A percentile compares a stretch with the other conserved stretches of the same genome.
Conservation (phyloP, 2,888 invertebrate species). For the Heliconius hortense region DNA sequence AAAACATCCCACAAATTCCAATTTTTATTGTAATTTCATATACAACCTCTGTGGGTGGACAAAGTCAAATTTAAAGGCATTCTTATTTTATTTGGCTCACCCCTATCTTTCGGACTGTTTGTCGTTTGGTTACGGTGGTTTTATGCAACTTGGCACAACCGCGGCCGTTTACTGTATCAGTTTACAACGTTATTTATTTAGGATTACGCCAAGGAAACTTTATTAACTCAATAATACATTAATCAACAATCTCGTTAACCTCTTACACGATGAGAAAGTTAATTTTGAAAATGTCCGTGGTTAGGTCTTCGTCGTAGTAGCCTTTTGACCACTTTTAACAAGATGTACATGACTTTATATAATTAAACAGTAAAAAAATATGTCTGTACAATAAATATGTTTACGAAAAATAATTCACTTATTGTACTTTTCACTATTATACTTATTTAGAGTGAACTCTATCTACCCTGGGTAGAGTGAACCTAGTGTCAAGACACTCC, state of each 20-base stretch:
- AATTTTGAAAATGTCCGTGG: background rate
- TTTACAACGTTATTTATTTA: constrained; percentile 43
- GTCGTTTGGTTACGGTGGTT: constrained; percentile 26
- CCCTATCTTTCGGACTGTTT: constrained; percentile 35
- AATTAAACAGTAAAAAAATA: too few species aligned
- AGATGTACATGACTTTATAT: too few species aligned
- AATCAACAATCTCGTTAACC: constrained; percentile 38
- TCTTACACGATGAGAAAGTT: constrained; percentile 40
- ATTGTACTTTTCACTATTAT: too few species aligned
- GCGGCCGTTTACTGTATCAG: constrained; percentile 31
- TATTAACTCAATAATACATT: constrained; percentile 37
- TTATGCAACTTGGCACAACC: constrained; percentile 38
- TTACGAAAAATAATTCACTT: too few species aligned
- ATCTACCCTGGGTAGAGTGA: too few species aligned
- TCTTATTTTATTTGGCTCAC: constrained; percentile 38
- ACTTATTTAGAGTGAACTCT: too few species aligned
- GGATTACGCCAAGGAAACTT: constrained; percentile 39
- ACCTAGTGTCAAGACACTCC: too few species aligned
- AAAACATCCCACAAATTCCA: background rate
- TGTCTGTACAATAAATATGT: too few species aligned
- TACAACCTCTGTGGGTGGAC: constrained; percentile 45
- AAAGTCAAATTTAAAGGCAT: constrained; percentile 42
- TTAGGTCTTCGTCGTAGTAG: too few species aligned
- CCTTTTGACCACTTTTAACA: too few species aligned
- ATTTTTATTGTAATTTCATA: constrained; percentile 47